Percentiles rank a stretch among this genome's conserved stretches.
phyloP scores from a whole-genome alignment of 2,113 vertebrate species.

The Australoheros scitulus region DNA sequence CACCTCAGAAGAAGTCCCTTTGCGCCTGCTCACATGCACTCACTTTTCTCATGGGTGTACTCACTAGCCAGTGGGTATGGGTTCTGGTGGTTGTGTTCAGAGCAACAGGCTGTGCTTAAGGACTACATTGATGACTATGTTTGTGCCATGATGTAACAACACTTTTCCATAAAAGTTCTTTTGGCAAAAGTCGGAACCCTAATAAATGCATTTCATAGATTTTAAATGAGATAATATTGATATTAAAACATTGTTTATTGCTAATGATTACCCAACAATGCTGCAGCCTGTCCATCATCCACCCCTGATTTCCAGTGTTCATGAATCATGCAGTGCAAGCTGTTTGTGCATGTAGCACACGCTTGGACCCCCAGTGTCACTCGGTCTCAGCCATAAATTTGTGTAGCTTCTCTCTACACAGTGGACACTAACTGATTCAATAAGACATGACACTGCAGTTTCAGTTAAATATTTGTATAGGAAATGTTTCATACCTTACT shows the following conservation, averaged over 20 bases:
- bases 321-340: not conserved
- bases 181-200: not conserved
- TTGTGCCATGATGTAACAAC: conserved; percentile 1
- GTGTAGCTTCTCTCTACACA: not conserved
- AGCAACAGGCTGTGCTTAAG: not conserved
- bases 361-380: not conserved
- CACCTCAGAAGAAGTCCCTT: conserved; percentile 26
- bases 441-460: conserved; percentile 18
- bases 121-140: not conserved
- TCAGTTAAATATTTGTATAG: not conserved
- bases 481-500: not conserved
- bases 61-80: not conserved
- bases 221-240: not conserved
- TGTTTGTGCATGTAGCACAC: conserved; percentile 11
- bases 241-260: not conserved
- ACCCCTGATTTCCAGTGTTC: not conserved
- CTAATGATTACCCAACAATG: not conserved
- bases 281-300: not conserved
- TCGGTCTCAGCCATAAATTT: conserved; percentile 10
- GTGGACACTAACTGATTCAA: conserved; percentile 1
- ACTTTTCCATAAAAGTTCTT: not conserved
- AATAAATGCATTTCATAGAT: not conserved
- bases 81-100: conserved; percentile 14
- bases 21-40: conserved; percentile 22
- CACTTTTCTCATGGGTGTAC: conserved; percentile 7